Evolutionary conservation across 2,888 invertebrate genomes (phyloP), one percentile per base, ranked within the genome.

Genomic region (Pachymerium ferrugineum): DNA sequence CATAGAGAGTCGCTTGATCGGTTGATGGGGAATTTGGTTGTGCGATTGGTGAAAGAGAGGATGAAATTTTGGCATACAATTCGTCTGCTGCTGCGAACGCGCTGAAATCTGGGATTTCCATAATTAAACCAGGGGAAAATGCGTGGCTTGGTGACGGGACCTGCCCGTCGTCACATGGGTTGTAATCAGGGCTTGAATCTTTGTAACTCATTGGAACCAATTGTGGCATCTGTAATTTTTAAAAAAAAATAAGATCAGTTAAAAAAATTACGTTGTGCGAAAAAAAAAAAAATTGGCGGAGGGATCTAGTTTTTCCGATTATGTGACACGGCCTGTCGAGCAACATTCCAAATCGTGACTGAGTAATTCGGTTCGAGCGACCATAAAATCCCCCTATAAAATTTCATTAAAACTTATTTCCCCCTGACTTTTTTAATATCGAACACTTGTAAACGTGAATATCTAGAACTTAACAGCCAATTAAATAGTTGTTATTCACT

Each of bases 181-280:
- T 28, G 69, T 28, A 29, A 22, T 29, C 69, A n/a, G 3, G 69
- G 22, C 33, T 33, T 16, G 33, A 3, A 35, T 19, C 33, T 35
- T 33, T 33, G 28, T 38, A 33, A 22, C 71, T 33, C n/a, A 29
- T 12, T 54, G 91, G 91, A 80, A 91, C 91, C 80, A 89, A 90
- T 85, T 91, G 91, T 84, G 91, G 90, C 90, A 91, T 91, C 91
- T 91, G 88, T 12, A 85, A 86, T 38, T 38, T 38, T 38, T 38
- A 38, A 38, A 38, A 8, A 38, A 38, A 38, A 38, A 38, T 33
- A 33, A 33, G 12, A 33, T 33, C 12, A 8, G 12, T 33, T 33
- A 33, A 33, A 33, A 8, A 38, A 38, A 38, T 4, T n/a, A 38
- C 12, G n/a, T n/a, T 4, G 3, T 12, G 38, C 38, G 38, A 38